A percentile compares a stretch with the other conserved stretches of the same genome.
phyloP scores from a whole-genome alignment of 2,113 vertebrate genomes.

The Montifringilla adamsi region DNA sequence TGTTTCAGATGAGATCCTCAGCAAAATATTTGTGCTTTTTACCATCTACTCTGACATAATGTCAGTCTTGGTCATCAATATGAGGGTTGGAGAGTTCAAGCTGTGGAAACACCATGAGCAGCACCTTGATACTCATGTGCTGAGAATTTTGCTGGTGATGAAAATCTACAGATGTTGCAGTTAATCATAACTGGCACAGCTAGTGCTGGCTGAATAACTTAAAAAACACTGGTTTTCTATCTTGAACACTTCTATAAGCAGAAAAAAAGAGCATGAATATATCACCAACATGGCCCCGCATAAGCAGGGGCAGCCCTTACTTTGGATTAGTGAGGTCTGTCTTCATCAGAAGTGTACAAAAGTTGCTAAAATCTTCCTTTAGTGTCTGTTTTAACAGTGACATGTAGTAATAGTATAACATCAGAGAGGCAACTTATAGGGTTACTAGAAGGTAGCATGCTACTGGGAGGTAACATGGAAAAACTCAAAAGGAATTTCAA shows the following conservation, averaged over 20 bases:
- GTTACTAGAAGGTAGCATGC: neutral
- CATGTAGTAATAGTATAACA: neutral
- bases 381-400: neutral
- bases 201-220: neutral
- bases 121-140: neutral
- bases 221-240: neutral
- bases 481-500: neutral
- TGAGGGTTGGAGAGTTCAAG: neutral
- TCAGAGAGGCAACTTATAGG: neutral
- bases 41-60: neutral
- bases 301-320: neutral
- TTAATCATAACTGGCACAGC: neutral
- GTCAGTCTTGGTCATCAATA: neutral
- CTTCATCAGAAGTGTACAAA: neutral
- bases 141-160: neutral
- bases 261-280: neutral
- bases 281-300: neutral
- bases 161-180: neutral
- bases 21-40: neutral
- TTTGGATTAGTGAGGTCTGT: neutral
- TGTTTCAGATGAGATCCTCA: neutral
- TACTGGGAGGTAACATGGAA: neutral
- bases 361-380: neutral
- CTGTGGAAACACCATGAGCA: neutral
- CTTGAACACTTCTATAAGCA: neutral